Evolutionary conservation across 2,113 vertebrate species (phyloP).

Genomic region (Helogale parvula): DNA sequence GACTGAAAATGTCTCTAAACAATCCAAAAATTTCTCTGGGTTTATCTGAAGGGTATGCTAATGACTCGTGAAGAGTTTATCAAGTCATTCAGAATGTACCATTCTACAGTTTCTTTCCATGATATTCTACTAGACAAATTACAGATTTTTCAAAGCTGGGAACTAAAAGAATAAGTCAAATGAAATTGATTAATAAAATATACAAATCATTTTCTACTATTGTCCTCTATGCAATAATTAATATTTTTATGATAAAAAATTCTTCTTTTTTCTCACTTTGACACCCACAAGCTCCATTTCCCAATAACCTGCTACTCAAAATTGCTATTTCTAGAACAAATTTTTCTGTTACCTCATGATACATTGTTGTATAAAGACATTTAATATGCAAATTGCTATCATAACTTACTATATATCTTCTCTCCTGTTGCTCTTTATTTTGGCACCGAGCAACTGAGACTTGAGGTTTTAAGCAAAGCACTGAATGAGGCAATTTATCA

Average conservation of each 20-base stretch:
- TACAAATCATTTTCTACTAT: background rate
- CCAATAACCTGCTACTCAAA: conserved; percentile 19
- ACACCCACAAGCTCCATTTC: background rate
- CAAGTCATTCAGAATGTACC: background rate
- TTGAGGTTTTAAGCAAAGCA: conserved; percentile 75
- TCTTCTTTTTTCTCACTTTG: background rate
- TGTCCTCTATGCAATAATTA: background rate
- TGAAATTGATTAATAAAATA: background rate
- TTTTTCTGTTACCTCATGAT: conserved; percentile 44
- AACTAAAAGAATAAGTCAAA: background rate
- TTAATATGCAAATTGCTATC: conserved; percentile 70
- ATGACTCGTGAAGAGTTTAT: background rate
- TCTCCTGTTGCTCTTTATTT: conserved; percentile 73
- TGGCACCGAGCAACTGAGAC: conserved; percentile 60
- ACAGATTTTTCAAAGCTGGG: background rate
- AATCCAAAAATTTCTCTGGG: background rate
- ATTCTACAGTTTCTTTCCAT: background rate
- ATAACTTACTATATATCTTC: conserved; percentile 63
- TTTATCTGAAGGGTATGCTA: background rate
- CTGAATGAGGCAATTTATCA: conserved; percentile 47
- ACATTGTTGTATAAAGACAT: background rate
- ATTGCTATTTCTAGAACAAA: conserved; percentile 23
- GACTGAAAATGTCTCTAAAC: background rate
- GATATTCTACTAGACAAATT: background rate
- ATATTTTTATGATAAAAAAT: background rate